These are phyloP conservation scores for Artibeus lituratus DNA, from an alignment of 2,797 vertebrate species.

Conservation along the genomic window DNA sequence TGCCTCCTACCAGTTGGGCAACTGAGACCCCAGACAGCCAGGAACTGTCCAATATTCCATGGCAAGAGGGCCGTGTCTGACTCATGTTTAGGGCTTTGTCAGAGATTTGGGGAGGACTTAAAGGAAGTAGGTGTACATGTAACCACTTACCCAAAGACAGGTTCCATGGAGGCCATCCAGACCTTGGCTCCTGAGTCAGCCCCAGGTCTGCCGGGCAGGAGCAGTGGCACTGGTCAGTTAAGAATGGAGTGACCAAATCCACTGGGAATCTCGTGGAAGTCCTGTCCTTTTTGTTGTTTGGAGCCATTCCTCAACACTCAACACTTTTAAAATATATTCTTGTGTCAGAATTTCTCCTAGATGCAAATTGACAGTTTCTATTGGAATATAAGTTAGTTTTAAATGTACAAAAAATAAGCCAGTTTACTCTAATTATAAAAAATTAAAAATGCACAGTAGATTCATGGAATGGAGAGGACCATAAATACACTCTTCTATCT, in stretches of 20 bases:
- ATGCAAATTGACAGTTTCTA: not conserved
- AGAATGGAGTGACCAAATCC: accelerated
- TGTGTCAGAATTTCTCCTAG: not conserved
- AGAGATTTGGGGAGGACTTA: not conserved
- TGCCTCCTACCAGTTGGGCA: accelerated
- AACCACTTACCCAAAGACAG: accelerated
- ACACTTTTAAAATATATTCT: not conserved
- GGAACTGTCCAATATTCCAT: accelerated
- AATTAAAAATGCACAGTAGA: not conserved
- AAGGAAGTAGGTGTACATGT: not conserved
- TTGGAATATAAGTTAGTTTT: not conserved
- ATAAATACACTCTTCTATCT: accelerated
- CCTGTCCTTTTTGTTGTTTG: not conserved
- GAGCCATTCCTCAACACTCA: not conserved
- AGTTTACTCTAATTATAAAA: too few relatives aligned
- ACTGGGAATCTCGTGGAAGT: accelerated
- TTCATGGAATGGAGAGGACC: not conserved
- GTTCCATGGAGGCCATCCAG: not conserved
- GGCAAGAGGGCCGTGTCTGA: accelerated
- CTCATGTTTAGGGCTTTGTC: accelerated
- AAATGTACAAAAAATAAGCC: not conserved
- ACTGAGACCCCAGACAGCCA: accelerated
- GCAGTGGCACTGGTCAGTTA: accelerated
- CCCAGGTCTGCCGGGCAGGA: not conserved
- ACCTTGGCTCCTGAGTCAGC: accelerated